phyloP scores from a whole-genome alignment of 2,113 vertebrate species.

The Piprites chloris region DNA sequence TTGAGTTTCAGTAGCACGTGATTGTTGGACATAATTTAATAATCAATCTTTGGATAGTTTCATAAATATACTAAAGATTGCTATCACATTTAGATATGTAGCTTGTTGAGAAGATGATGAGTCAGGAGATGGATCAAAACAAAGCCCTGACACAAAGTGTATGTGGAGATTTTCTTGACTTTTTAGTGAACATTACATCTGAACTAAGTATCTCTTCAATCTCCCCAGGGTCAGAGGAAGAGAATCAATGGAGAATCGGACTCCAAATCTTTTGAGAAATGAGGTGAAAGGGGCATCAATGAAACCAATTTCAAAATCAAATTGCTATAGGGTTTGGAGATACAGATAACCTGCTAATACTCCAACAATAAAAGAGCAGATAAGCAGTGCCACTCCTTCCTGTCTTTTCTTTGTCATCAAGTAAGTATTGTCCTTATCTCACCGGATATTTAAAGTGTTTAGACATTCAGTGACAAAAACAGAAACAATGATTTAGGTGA shows the following conservation, averaged over 20 bases:
- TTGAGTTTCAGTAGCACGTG: background rate
- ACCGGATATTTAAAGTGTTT: conserved; percentile 33
- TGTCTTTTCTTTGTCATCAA: conserved; percentile 20
- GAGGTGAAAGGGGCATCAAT: conserved; percentile 39
- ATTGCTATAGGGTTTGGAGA: conserved; percentile 4
- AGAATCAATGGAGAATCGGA: conserved; percentile 35
- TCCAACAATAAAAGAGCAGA: conserved; percentile 32
- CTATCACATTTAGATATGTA: background rate
- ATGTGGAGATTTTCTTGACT: background rate
- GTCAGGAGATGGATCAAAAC: background rate
- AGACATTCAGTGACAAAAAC: background rate
- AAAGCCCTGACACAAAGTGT: background rate
- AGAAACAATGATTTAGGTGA: background rate
- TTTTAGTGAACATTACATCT: conserved; percentile 13
- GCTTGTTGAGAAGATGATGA: background rate
- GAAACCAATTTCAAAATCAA: conserved; percentile 55
- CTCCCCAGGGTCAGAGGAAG: background rate
- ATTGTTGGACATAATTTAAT: background rate
- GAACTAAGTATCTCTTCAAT: conserved; percentile 22
- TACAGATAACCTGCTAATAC: conserved; percentile 47
- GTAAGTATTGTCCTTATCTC: background rate
- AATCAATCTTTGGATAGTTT: background rate
- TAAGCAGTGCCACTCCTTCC: background rate
- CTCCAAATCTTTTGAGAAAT: conserved; percentile 44
- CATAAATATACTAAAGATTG: background rate